Evolutionary conservation across 2,888 invertebrate genomes (phyloP).

Genomic region (Zygothrica quintamaculata): DNA sequence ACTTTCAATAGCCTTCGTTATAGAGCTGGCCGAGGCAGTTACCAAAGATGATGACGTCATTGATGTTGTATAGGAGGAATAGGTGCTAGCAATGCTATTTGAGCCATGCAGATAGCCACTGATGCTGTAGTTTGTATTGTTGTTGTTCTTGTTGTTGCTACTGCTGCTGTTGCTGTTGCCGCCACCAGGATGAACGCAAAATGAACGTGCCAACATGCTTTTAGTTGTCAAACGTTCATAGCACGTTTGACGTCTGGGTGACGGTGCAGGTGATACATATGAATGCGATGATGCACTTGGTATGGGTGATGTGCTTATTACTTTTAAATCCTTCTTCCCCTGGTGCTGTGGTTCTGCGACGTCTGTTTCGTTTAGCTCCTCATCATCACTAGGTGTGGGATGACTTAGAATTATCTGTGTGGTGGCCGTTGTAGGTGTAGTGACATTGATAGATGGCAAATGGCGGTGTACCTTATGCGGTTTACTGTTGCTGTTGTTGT

Average conservation of each 20-base stretch:
- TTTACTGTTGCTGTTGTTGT: slow-evolving; percentile 26
- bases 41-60: slow-evolving; percentile 64
- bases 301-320: slow-evolving; percentile 34
- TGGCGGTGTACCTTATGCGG: slow-evolving; percentile 64
- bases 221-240: slow-evolving; percentile 74
- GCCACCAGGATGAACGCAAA: slow-evolving; percentile 25
- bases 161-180: slow-evolving; percentile 12
- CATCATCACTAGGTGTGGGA: slow-evolving; percentile 39
- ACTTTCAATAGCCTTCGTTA: slow-evolving; percentile 70
- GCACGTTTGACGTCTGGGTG: slow-evolving; percentile 46
- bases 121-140: slow-evolving; percentile 57
- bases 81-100: slow-evolving; percentile 59
- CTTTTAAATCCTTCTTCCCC: slow-evolving; percentile 5
- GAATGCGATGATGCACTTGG: slow-evolving; percentile 58
- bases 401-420: slow-evolving; percentile 73
- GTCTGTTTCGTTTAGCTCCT: slow-evolving; percentile 19
- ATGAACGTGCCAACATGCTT: slow-evolving; percentile 74
- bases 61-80: slow-evolving; percentile 70
- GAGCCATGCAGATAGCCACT: slow-evolving; percentile 76
- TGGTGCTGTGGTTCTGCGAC: slow-evolving; percentile 6
- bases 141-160: slow-evolving; percentile 15
- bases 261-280: slow-evolving; percentile 68
- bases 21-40: slow-evolving; percentile 54
- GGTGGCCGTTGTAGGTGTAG: slow-evolving; percentile 77
- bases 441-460: slow-evolving; percentile 77